phyloP scores from a whole-genome alignment of 2,888 invertebrate genomes.

The Callinectes sapidus region DNA sequence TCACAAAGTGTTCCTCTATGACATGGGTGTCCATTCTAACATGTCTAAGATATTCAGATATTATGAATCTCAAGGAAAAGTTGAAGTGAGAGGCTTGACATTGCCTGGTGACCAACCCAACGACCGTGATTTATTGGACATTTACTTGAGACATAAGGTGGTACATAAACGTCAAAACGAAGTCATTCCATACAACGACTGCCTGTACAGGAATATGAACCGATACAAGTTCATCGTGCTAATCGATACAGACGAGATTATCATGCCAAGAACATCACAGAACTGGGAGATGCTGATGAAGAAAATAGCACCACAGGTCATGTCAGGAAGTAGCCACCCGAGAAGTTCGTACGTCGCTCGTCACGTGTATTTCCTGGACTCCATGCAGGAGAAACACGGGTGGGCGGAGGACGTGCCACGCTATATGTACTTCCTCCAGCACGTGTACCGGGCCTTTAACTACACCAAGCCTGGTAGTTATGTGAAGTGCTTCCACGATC shows the following conservation, averaged over 20 bases:
- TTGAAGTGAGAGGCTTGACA: conserved; percentile 87
- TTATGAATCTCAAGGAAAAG: conserved; percentile 82
- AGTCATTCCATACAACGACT: conserved; percentile 96
- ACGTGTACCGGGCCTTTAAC: conserved; percentile 82
- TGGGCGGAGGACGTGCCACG: conserved; percentile 87
- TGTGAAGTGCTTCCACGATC: conserved; percentile 95
- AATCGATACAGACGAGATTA: conserved; percentile 89
- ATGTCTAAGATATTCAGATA: conserved; percentile 85
- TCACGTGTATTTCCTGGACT: conserved; percentile 90
- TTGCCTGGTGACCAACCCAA: conserved; percentile 93
- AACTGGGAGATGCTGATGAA: conserved; percentile 88
- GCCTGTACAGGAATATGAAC: conserved; percentile 93
- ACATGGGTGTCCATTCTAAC: conserved; percentile 88
- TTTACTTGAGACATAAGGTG: conserved; percentile 91
- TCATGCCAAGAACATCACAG: conserved; percentile 85
- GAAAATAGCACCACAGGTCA: conserved; percentile 74
- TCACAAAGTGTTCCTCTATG: conserved; percentile 92
- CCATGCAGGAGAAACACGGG: conserved; percentile 85
- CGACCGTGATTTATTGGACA: conserved; percentile 89
- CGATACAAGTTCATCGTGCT: conserved; percentile 92
- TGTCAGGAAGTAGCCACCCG: conserved; percentile 81
- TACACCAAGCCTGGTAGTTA: conserved; percentile 94
- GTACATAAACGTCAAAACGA: conserved; percentile 97
- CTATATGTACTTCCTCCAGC: conserved; percentile 90
- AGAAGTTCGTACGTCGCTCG: conserved; percentile 89